These are phyloP conservation scores for Sesia bembeciformis DNA, from an alignment of 2,888 invertebrate genomes.

Conservation along the genomic window DNA sequence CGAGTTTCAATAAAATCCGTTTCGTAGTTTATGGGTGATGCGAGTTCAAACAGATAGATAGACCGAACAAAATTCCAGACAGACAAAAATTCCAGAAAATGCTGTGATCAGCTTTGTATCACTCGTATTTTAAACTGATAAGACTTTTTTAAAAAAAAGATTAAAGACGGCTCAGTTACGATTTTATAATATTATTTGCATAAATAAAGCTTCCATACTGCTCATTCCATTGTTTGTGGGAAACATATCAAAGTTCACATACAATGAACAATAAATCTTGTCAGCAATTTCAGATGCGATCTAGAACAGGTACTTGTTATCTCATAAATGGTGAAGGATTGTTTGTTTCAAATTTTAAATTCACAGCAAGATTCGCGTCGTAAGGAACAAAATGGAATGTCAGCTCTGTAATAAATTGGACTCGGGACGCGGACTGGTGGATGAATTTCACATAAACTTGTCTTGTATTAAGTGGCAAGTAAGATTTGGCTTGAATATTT, in stretches of 20 bases:
- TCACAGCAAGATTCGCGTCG: not conserved
- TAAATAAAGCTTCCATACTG: not conserved
- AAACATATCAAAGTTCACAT: constrained; percentile 4
- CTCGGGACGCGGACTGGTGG: not conserved
- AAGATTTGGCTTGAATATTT: no score
- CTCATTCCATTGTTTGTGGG: not conserved
- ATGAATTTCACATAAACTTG: not conserved
- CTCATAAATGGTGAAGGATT: constrained; percentile 1
- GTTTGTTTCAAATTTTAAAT: constrained; percentile 1
- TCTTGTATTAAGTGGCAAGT: not conserved
- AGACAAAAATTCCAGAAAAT: no score
- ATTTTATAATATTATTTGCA: no score
- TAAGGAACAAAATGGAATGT: not conserved
- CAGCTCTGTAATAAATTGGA: not conserved
- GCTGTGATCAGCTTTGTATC: no score
- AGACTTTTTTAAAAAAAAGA: no score
- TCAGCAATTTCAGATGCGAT: constrained; percentile 12
- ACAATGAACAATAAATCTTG: constrained; percentile 11
- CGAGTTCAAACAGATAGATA: no score
- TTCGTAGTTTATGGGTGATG: no score
- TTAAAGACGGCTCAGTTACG: no score
- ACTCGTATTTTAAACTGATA: no score
- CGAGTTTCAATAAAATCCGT: no score
- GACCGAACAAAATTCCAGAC: no score
- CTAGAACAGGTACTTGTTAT: constrained; percentile 12